These are phyloP conservation scores for Ormyrus thymus DNA, from an alignment of 2,888 invertebrate species.

Conservation along the genomic window DNA sequence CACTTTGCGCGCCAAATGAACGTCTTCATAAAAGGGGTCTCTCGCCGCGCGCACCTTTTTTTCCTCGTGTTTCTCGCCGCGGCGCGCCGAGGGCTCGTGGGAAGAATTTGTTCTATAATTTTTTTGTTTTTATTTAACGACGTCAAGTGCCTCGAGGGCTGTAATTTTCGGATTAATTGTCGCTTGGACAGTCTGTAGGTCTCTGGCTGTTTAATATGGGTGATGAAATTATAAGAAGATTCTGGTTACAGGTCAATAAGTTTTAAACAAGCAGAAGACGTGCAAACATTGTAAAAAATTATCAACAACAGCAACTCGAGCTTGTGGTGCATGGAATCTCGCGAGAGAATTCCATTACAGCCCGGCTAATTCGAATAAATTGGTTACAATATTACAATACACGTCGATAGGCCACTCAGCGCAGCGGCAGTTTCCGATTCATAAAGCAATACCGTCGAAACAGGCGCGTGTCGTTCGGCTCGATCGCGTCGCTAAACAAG, in stretches of 20 bases:
- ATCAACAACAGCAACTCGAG: no score
- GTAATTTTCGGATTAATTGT: no score
- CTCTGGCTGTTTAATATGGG: no score
- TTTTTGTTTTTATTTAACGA: conserved; percentile 8
- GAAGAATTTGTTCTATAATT: conserved; percentile 4
- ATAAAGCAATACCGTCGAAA: conserved; percentile 6
- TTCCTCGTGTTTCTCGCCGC: neutral
- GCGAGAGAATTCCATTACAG: no score
- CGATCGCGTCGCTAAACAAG: conserved; percentile 29
- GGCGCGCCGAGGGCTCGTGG: conserved; percentile 1
- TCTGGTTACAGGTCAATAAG: no score
- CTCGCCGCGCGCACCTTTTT: neutral
- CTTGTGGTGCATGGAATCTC: no score
- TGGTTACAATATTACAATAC: neutral
- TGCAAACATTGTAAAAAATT: no score
- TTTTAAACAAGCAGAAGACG: no score
- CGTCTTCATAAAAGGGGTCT: conserved; percentile 32
- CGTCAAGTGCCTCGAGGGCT: neutral
- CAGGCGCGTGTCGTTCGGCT: conserved; percentile 10
- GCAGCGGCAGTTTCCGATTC: conserved; percentile 29
- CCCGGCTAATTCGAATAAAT: conserved; percentile 28
- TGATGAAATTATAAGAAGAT: no score
- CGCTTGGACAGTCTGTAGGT: no score
- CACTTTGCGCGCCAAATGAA: conserved; percentile 46
- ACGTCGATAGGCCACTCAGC: neutral